phyloP scores from a whole-genome alignment of 2,113 vertebrate genomes.

The Probosciger aterrimus region DNA sequence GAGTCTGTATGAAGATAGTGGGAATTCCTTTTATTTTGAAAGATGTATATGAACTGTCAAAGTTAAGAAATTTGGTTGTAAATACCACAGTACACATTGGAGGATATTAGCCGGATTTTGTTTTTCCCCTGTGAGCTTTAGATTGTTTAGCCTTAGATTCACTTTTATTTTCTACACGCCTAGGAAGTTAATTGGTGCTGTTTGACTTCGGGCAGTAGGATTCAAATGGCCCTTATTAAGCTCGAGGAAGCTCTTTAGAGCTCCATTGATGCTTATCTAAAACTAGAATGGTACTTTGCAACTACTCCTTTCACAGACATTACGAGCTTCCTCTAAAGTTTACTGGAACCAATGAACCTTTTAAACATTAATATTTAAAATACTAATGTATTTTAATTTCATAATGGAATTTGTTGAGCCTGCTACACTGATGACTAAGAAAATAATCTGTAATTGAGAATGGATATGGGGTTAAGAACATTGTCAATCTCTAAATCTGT shows the following conservation, averaged over 20 bases:
- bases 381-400: constrained; percentile 25
- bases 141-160: not conserved
- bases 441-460: not conserved
- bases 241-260: not conserved
- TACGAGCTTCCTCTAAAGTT: not conserved
- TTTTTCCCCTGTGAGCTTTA: not conserved
- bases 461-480: not conserved
- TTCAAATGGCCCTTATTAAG: not conserved
- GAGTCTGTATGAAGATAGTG: not conserved
- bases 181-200: not conserved
- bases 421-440: not conserved
- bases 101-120: not conserved
- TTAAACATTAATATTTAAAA: constrained; percentile 42
- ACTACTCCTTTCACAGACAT: not conserved
- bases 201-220: not conserved
- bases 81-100: not conserved
- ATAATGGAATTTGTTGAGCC: not conserved
- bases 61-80: not conserved
- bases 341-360: not conserved
- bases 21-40: not conserved
- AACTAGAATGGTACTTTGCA: not conserved
- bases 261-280: not conserved
- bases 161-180: not conserved
- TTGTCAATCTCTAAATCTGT: not conserved
- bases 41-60: not conserved